Conservation (phyloP, 2,888 invertebrate species). For the Lingula anatina region DNA sequence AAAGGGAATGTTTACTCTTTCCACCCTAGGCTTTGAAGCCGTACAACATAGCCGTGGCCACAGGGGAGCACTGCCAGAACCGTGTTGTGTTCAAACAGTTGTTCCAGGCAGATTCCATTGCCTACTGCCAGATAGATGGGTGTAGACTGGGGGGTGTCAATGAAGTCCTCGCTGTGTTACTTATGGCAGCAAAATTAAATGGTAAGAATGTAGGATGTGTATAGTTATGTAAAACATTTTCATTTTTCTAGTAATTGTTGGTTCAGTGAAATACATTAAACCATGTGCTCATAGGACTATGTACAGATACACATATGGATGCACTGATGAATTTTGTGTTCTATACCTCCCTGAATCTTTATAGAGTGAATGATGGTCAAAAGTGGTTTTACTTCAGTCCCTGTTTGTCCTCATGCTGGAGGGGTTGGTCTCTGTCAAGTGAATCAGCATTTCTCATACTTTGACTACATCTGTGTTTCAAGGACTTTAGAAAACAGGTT, state of each 20-base stretch:
- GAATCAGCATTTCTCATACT: constrained; percentile 83
- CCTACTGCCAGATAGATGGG: constrained; percentile 83
- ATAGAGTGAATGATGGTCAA: not conserved
- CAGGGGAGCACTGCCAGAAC: constrained; percentile 86
- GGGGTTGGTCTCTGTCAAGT: constrained; percentile 89
- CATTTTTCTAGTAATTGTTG: not conserved
- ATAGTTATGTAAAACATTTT: too few species aligned
- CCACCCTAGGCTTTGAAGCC: constrained; percentile 58
- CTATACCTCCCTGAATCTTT: too few species aligned
- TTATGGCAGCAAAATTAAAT: constrained; percentile 78
- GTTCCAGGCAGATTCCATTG: constrained; percentile 69
- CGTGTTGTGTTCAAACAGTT: constrained; percentile 82
- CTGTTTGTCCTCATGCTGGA: constrained; percentile 88
- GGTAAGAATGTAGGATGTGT: constrained; percentile 58
- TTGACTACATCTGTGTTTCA: constrained; percentile 72
- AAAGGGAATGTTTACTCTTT: not conserved
- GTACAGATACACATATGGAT: too few species aligned
- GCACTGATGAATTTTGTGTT: too few species aligned
- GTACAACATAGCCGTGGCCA: constrained; percentile 74
- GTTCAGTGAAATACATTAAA: too few species aligned
- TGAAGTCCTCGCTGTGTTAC: constrained; percentile 78
- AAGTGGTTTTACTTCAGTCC: constrained; percentile 58
- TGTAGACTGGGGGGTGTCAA: constrained; percentile 78
- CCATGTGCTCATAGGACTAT: too few species aligned
- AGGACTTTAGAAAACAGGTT: constrained; percentile 61